Evolutionary conservation across 2,888 invertebrate genomes (phyloP), one percentile per base, ranked within the genome.

Genomic region (Nomada flava): DNA sequence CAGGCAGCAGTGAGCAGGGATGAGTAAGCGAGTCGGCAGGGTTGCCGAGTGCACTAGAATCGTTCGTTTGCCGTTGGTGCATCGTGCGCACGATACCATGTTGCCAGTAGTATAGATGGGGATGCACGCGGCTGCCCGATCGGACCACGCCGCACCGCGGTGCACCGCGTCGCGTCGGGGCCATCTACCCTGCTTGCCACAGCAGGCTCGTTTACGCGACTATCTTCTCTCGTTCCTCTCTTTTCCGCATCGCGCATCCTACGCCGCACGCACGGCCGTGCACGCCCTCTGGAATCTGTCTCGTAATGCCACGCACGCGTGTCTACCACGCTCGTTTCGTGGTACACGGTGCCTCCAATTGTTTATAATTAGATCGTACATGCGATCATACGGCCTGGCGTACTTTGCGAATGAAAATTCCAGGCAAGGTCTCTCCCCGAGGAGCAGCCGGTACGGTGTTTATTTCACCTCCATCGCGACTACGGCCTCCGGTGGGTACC

Each of bases 11-110:
- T 52, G 70, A 82, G 82, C 84, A 82, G 88, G 88, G 90, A 88
- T 89, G 89, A 89, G 85, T 84, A 83, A 86, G 86, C 84, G 50
- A 76, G 57, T 64, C 63, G 79, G 79, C 89, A 85, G 89, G 88
- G 89, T 90, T 90, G 89, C 90, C 90, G 89, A 85, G 90, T 79
- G 63, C 75, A 62, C 81, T 83, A 83, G 86, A 79, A 52, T 70
- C 59, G 69, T 36, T 36, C 36, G 36, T 36, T 36, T 36, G 76
- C 85, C 79, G 78, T 80, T 88, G 80, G 77, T 82, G 86, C 84
- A 84, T 76, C 83, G 87, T 75, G 82, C 64, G 80, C 76, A 75
- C 79, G 85, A 86, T 88, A 86, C 89, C 69, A 88, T 80, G 89
- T 89, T 89, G 88, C 88, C 89, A 78, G 79, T 81, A 80, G 78